Evolutionary conservation across 2,797 vertebrate genomes (phyloP), one percentile per base, ranked within the genome.

Genomic region (Anguilla anguilla): DNA sequence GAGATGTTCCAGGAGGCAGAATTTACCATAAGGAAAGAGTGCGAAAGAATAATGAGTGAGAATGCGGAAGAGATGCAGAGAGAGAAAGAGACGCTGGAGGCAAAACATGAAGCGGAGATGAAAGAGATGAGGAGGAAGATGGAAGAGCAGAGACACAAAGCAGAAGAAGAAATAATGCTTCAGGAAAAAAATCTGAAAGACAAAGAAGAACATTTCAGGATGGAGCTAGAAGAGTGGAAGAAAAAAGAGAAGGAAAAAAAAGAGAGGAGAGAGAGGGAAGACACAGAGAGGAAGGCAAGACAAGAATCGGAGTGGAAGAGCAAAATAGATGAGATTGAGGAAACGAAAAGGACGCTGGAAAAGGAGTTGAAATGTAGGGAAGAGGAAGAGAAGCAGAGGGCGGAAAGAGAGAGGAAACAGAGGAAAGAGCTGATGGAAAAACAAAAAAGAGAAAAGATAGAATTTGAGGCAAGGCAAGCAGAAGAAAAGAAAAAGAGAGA

Each of bases 1-100:
- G 46, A 55, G 25, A 83, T 83, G 82, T 83, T 83, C 82, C 82
- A 83, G 82, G 82, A 83, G 17, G 82, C 82, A 53, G 82, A 83
- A n/a, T 25, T 7, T 0, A 22, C 82, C 51, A 83, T 83, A 28
- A 83, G 28, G 51, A 51, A 83, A 49, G 19, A 83, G 31, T 49
- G 7, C 13, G 82, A 83, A 25, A 35, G 51, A 61, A 84, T 84
- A 59, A 28, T 84, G n/a, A 39, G 55, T 17, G 53, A 59, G 31
- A 61, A 28, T 19, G 82, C 53, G 6, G 49, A 3, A 15, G 82
- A 83, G 43, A 83, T 83, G 43, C 46, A 53, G 83, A 59, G 15
- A 57, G 83, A 59, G 55, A 84, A 2, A 39, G 53, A 84, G 49
- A 28, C 1, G 28, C 83, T 84, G 83, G 25, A 59, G 55, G 55